phyloP scores from a whole-genome alignment of 1,140 invertebrate species.

The Agrilus planipennis region DNA sequence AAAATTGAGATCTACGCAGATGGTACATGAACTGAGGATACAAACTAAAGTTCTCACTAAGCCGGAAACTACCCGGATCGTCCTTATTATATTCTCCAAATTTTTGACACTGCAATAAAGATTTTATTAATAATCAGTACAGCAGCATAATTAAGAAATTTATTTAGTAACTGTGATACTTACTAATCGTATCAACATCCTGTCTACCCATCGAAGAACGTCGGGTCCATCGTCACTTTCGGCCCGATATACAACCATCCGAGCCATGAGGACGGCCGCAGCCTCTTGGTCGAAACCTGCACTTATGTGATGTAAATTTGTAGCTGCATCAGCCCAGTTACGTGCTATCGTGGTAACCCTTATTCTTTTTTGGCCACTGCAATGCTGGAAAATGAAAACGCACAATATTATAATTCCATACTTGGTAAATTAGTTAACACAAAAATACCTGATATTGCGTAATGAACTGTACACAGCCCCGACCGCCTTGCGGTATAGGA shows the following conservation, averaged over 20 bases:
- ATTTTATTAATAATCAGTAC: slow-evolving; percentile 1
- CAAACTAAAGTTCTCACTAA: slow-evolving; percentile 92
- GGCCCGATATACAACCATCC: slow-evolving; percentile 90
- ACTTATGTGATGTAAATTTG: slow-evolving; percentile 68
- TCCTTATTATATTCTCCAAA: slow-evolving; percentile 98
- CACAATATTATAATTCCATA: no score
- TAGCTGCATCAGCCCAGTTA: slow-evolving; percentile 79
- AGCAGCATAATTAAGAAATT: slow-evolving; percentile 2
- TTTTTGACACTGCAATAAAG: slow-evolving; percentile 76
- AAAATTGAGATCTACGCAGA: slow-evolving; percentile 92
- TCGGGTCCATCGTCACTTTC: slow-evolving; percentile 95
- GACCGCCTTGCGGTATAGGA: slow-evolving; percentile 87
- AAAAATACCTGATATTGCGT: slow-evolving; percentile 61
- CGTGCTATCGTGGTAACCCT: slow-evolving; percentile 93
- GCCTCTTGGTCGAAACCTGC: slow-evolving; percentile 98
- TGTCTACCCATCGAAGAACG: slow-evolving; percentile 94
- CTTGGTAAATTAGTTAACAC: no score
- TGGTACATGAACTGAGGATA: slow-evolving; percentile 99
- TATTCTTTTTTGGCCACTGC: slow-evolving; percentile 89
- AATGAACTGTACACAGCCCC: slow-evolving; percentile 96
- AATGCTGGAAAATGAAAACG: slow-evolving; percentile 53
- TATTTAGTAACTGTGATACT: no score
- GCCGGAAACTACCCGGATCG: slow-evolving; percentile 90
- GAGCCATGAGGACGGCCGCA: slow-evolving; percentile 92
- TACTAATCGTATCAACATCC: slow-evolving; percentile 94